phyloP scores from a whole-genome alignment of 2,113 vertebrate genomes.

The Hippocampus zosterae region DNA sequence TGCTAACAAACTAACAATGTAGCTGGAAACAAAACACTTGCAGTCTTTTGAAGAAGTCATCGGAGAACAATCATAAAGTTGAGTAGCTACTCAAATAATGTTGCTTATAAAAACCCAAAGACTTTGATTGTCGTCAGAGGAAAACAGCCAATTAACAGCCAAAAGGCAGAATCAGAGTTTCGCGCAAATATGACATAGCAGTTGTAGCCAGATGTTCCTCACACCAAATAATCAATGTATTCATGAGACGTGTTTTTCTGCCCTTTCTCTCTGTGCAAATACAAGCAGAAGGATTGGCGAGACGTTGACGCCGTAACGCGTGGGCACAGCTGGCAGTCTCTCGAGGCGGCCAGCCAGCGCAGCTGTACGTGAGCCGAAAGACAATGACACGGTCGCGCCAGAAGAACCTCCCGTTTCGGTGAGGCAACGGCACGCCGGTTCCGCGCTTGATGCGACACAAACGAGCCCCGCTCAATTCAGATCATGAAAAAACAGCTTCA shows the following conservation, averaged over 20 bases:
- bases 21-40: no score
- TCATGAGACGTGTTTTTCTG: background rate
- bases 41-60: background rate
- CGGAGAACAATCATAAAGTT: background rate
- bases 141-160: background rate
- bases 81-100: background rate
- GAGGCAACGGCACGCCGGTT: background rate
- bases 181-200: background rate
- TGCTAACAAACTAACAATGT: no score
- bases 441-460: slow-evolving; percentile 25
- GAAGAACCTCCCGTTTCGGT: slow-evolving; percentile 43
- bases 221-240: background rate
- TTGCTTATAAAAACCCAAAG: background rate
- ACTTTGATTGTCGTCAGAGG: background rate
- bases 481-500: slow-evolving; percentile 53
- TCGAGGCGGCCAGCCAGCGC: slow-evolving; percentile 19
- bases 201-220: background rate
- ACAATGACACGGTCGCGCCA: slow-evolving; percentile 54
- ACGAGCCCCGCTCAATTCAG: slow-evolving; percentile 52
- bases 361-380: slow-evolving; percentile 36
- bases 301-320: slow-evolving; percentile 28
- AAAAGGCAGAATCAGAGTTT: background rate
- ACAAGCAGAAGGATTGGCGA: slow-evolving; percentile 17
- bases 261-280: background rate
- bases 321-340: slow-evolving; percentile 43